phyloP scores from a whole-genome alignment of 2,888 invertebrate species.

The Napeogenes sylphis region DNA sequence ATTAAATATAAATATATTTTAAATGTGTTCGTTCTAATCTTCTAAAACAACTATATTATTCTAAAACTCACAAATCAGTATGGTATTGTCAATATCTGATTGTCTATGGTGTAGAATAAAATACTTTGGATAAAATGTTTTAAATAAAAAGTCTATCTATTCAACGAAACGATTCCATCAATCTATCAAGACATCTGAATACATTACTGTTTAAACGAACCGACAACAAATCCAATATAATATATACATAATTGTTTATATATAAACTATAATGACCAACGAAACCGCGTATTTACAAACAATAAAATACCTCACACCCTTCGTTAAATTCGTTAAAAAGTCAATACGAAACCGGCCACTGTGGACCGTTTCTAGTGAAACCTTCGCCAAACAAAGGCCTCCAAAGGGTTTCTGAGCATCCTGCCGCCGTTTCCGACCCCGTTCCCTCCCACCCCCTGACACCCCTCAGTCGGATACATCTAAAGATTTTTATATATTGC shows the following conservation, averaged over 20 bases:
- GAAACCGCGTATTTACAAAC: background rate
- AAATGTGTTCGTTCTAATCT: no score
- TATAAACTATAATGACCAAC: background rate
- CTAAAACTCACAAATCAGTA: no score
- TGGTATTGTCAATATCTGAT: no score
- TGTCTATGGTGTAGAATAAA: no score
- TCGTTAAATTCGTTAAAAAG: slow-evolving; percentile 24
- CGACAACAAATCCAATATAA: no score
- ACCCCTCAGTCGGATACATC: slow-evolving; percentile 29
- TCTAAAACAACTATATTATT: no score
- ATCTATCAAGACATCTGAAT: no score
- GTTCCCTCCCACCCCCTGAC: slow-evolving; percentile 28
- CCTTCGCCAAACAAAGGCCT: slow-evolving; percentile 62
- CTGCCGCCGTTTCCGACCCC: slow-evolving; percentile 65
- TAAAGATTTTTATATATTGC: slow-evolving; percentile 11
- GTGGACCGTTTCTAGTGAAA: slow-evolving; percentile 27
- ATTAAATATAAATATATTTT: no score
- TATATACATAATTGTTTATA: background rate
- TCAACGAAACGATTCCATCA: no score
- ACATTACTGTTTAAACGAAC: no score
- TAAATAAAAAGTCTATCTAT: no score
- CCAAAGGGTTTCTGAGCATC: slow-evolving; percentile 66
- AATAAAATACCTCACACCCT: slow-evolving; percentile 11
- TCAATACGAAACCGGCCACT: slow-evolving; percentile 27
- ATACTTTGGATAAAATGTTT: no score